Evolutionary conservation across 2,888 invertebrate genomes (phyloP).

Genomic region (Papilio demoleus): DNA sequence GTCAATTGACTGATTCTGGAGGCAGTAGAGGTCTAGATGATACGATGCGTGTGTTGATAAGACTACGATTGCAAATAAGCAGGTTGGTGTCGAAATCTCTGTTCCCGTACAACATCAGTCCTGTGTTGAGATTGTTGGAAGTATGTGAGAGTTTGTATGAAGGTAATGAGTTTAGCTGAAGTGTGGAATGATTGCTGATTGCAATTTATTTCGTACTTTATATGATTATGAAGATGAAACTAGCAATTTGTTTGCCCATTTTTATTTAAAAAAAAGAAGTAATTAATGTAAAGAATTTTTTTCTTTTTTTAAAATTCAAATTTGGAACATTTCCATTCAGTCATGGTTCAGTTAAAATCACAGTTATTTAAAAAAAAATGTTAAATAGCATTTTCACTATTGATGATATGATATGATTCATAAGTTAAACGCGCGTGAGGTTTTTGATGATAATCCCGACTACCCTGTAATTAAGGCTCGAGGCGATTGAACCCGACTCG

Average conservation of each 20-base stretch:
- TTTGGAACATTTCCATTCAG: too few species aligned
- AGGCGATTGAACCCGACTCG: constrained; percentile 36
- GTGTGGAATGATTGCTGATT: not conserved
- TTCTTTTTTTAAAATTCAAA: too few species aligned
- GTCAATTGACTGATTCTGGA: constrained; percentile 85
- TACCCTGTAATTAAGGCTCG: constrained; percentile 34
- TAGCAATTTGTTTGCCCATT: too few species aligned
- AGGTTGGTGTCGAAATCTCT: constrained; percentile 91
- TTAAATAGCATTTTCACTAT: constrained; percentile 29
- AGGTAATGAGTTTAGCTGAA: constrained; percentile 91
- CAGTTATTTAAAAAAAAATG: not conserved
- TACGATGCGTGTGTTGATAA: constrained; percentile 92
- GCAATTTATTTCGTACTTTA: not conserved
- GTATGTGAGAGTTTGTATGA: constrained; percentile 94
- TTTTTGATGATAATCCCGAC: constrained; percentile 27
- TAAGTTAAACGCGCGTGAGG: constrained; percentile 33
- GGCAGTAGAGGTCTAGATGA: constrained; percentile 87
- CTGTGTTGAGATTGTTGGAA: constrained; percentile 91
- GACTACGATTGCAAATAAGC: constrained; percentile 91
- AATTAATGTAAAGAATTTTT: too few species aligned
- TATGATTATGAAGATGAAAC: too few species aligned
- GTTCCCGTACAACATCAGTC: constrained; percentile 95
- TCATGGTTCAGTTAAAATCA: too few species aligned
- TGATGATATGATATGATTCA: constrained; percentile 27
- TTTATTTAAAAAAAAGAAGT: too few species aligned